Evolutionary conservation across 2,888 invertebrate species (phyloP).

Genomic region (Drosophila incognita): DNA sequence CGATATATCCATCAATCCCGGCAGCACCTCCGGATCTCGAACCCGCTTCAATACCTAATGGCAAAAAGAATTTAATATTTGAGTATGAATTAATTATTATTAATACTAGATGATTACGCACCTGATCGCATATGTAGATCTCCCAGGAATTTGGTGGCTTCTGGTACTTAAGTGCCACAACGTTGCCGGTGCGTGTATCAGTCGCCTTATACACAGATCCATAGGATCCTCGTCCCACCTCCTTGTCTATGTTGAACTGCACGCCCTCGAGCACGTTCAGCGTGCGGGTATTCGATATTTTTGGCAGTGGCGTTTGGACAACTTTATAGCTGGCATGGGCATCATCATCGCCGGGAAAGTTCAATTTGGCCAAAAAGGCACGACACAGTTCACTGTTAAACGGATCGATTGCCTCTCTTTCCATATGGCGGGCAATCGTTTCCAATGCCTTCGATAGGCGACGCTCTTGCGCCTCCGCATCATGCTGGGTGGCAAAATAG

Average conservation of each 20-base stretch:
- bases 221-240: conserved; percentile 93
- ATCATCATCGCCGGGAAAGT: conserved; percentile 89
- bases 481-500: conserved; percentile 84
- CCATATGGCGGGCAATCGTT: conserved; percentile 83
- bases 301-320: conserved; percentile 87
- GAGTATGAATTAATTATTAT: not conserved
- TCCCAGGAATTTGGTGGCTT: conserved; percentile 97
- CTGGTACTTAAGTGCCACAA: conserved; percentile 93
- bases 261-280: conserved; percentile 86
- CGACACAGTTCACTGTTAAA: conserved; percentile 91
- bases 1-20: conserved; percentile 92
- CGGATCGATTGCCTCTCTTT: conserved; percentile 89
- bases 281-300: conserved; percentile 86
- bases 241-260: conserved; percentile 89
- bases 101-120: conserved; percentile 24
- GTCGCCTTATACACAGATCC: conserved; percentile 90
- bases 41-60: conserved; percentile 79
- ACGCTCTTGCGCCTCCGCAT: conserved; percentile 83
- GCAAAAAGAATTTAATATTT: not conserved
- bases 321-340: conserved; percentile 87
- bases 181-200: conserved; percentile 80
- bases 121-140: conserved; percentile 91
- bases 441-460: conserved; percentile 83
- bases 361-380: conserved; percentile 89
- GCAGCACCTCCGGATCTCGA: conserved; percentile 86